Evolutionary conservation across 2,888 invertebrate genomes (phyloP).

Genomic region (Xanthorhoe designata): DNA sequence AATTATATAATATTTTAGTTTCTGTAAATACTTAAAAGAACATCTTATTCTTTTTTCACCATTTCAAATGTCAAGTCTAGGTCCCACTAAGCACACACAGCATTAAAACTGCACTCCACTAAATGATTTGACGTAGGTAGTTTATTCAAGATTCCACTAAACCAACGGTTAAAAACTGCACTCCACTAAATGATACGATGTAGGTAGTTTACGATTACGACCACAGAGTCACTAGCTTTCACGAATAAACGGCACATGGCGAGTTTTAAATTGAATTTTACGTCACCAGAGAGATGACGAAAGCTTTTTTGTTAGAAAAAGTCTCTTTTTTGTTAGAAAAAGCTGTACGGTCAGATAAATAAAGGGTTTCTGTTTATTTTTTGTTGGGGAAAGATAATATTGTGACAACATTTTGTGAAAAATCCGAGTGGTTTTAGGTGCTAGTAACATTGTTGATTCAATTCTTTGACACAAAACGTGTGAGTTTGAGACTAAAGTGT

Average conservation of each 20-base stretch:
- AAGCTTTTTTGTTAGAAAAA: constrained; percentile 22
- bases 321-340: constrained; percentile 23
- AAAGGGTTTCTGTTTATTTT: constrained; percentile 14
- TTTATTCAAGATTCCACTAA: neutral
- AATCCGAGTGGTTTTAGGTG: neutral
- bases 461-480: too few species aligned
- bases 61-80: too few species aligned
- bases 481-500: too few species aligned
- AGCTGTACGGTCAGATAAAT: constrained; percentile 7
- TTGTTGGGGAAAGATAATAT: constrained; percentile 11
- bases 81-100: too few species aligned
- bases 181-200: too few species aligned
- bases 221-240: neutral
- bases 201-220: neutral
- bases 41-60: too few species aligned
- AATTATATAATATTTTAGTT: too few species aligned
- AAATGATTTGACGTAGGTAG: too few species aligned
- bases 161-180: neutral
- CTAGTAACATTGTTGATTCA: too few species aligned
- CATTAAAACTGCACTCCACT: too few species aligned
- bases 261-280: constrained; percentile 32
- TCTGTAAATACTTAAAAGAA: too few species aligned
- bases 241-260: neutral
- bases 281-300: constrained; percentile 21
- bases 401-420: constrained; percentile 1